These are phyloP conservation scores for Falco peregrinus DNA, from an alignment of 2,797 vertebrate species.

Conservation along the genomic window DNA sequence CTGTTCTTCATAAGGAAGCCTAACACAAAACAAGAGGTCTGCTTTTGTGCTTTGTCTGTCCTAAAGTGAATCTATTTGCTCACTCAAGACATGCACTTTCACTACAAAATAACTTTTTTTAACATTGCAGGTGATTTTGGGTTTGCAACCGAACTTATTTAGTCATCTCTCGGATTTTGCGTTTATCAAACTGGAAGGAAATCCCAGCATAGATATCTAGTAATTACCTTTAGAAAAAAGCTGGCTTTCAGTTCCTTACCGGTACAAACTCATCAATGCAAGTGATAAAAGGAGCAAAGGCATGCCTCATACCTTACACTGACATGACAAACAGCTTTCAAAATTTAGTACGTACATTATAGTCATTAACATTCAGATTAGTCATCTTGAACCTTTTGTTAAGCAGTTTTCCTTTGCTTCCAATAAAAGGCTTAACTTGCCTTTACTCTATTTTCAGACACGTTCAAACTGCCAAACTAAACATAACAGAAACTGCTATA, in stretches of 20 bases:
- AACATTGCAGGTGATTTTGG: not conserved
- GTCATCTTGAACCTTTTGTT: slow-evolving; percentile 18
- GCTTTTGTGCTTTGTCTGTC: not conserved
- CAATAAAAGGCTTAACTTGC: not conserved
- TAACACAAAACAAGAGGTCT: not conserved
- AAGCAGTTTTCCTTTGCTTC: not conserved
- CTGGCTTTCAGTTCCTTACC: not conserved
- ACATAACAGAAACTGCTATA: not conserved
- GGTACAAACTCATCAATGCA: not conserved
- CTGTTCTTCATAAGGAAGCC: not conserved
- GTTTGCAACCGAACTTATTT: not conserved
- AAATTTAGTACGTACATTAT: not conserved
- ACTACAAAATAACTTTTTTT: not conserved
- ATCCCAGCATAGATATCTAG: not conserved
- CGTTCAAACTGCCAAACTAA: not conserved
- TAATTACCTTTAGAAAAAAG: not conserved
- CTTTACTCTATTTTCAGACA: slow-evolving; percentile 7
- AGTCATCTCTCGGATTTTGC: not conserved
- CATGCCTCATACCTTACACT: not conserved
- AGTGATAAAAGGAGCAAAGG: not conserved
- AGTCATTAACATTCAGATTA: slow-evolving; percentile 14
- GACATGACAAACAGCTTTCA: not conserved
- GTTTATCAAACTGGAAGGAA: not conserved
- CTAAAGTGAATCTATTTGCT: not conserved
- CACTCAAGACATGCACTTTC: not conserved